Base-by-base conservation (phyloP, 2,113 vertebrate species). In the Coryphaenoides rupestris region DNA sequence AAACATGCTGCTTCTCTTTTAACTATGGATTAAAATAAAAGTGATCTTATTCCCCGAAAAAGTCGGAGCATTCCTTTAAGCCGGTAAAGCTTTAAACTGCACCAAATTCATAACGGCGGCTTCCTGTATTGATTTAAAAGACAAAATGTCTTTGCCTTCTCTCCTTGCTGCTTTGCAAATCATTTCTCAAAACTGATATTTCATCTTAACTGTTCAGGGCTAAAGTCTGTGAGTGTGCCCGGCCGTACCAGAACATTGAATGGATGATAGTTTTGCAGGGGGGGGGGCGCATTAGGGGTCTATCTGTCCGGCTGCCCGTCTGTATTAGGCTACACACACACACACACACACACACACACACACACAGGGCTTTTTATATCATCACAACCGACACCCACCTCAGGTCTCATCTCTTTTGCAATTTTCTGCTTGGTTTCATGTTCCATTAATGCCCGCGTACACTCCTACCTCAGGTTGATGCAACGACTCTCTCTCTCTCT, bases 361-460 rank as follows among this genome's bases (percentile, higher is more conserved):
- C 79, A 84, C 68, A 71, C 80, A 65, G 79, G 65, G 62, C 76
- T 77, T n/a, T n/a, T 82, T 83, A 85, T 85, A 75, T 80, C 79
- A 83, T 80, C 84, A 70, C 73, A 60, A 62, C 80, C 75, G 82
- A 78, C 77, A 76, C 65, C 72, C 74, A 77, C 75, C 69, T 74
- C 45, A 65, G 71, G 78, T 86, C 65, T 85, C 82, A 77, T 85
- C 89, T 82, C 79, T 85, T 86, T 85, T 78, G 81, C 81, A 87
- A 87, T 89, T 89, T 89, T 90, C 84, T 90, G 86, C 86, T 88
- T 79, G 80, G 87, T 84, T 89, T 87, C 86, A 84, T 84, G 82
- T 87, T 82, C 83, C 84, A 88, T 88, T 89, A 88, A 73, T 10
- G 57, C 63, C 58, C 81, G 83, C 81, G 85, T 80, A 81, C 73